These are phyloP conservation scores for Coenonympha arcania DNA, from an alignment of 2,888 invertebrate species.

Conservation along the genomic window DNA sequence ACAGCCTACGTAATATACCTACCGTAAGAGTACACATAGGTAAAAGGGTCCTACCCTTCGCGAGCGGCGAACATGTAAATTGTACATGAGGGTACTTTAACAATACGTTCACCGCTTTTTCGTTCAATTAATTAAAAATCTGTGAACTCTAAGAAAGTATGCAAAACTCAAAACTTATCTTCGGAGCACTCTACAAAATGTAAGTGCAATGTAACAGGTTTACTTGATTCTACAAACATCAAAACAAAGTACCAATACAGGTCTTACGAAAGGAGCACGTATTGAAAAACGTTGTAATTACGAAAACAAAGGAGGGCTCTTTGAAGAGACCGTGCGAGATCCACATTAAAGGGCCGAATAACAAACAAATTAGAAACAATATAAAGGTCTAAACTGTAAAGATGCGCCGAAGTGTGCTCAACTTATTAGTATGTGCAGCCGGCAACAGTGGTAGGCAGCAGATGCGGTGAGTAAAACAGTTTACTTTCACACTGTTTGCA, in stretches of 20 bases:
- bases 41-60: background rate
- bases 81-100: too few relatives aligned
- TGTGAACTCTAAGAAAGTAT: too few relatives aligned
- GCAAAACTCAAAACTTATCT: background rate
- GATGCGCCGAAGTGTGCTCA: conserved; percentile 52
- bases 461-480: conserved; percentile 29
- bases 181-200: background rate
- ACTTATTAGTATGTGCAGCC: conserved; percentile 41
- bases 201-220: background rate
- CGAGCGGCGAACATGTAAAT: too few relatives aligned
- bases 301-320: conserved; percentile 48
- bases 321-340: conserved; percentile 43
- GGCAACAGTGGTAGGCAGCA: conserved; percentile 32
- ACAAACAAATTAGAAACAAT: conserved; percentile 62
- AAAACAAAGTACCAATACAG: conserved; percentile 26
- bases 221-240: conserved; percentile 16
- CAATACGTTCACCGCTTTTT: too few relatives aligned
- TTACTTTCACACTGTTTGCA: conserved; percentile 21
- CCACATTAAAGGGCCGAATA: conserved; percentile 59
- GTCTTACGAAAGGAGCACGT: conserved; percentile 38
- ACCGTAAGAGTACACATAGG: background rate
- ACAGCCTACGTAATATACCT: conserved; percentile 1
- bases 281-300: conserved; percentile 43
- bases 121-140: too few relatives aligned
- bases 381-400: conserved; percentile 51